Evolutionary conservation across 2,888 invertebrate genomes (phyloP), one percentile per base, ranked within the genome.

Genomic region (Iphiclides podalirius): DNA sequence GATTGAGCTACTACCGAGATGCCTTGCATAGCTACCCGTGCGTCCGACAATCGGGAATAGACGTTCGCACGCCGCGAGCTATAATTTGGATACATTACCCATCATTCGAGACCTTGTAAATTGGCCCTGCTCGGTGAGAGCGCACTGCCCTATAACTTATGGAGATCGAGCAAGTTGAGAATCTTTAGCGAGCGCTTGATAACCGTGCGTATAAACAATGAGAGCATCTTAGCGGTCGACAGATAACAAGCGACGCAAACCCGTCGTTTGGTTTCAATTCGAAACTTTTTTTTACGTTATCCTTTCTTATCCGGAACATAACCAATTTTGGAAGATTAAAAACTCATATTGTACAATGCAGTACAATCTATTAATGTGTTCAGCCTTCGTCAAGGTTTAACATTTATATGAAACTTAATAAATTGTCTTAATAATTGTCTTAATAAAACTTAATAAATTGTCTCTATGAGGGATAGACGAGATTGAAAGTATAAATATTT

Each of bases 1-100:
- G n/a, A n/a, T n/a, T n/a, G n/a, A n/a, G n/a, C n/a, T 57, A 55
- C 53, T 55, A 53, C 46, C 52, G 37, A 50, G n/a, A 35, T 28
- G 39, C 31, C 44, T 28, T 28, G 43, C 38, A 16, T 15, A 40
- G 35, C 11, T n/a, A n/a, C n/a, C 43, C 42, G 37, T 43, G 47
- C 26, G 8, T 28, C 11, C 14, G 17, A 15, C n/a, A 15, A 38
- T 26, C 43, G 46, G 47, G 44, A 53, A 56, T 55, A 56, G 59
- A 57, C 59, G 70, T 66, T 78, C 69, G 64, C 71, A 72, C 69
- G 70, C 70, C 57, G 54, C 64, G 53, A 55, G 60, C 70, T 64
- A 64, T 75, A 78, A 76, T 78, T 81, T 75, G 59, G 61, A 56
- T 61, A 66, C 66, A 79, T 79, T 79, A 79, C 75, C 74, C 71